Evolutionary conservation across 53 echinoderm and acorn worm genomes (phyloP).

Genomic region (Holothuria scabra): DNA sequence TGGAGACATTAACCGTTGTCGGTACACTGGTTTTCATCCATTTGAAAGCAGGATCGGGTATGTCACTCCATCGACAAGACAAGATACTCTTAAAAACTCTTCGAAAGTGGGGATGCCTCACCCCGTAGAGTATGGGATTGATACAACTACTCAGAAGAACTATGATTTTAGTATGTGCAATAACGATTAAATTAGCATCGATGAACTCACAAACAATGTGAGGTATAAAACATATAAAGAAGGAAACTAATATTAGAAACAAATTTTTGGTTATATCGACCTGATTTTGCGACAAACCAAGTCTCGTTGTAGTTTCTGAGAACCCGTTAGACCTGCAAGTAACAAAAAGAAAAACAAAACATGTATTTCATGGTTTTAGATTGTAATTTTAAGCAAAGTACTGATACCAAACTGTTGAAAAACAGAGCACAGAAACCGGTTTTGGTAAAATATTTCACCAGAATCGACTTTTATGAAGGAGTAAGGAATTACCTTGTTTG

Average conservation of each 20-base stretch:
- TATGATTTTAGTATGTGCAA: conserved; percentile 10
- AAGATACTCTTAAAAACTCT: conserved; percentile 7
- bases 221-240: not conserved
- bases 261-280: conserved; percentile 25
- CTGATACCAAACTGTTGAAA: too few species aligned
- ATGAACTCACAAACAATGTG: conserved; percentile 10
- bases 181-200: not conserved
- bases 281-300: not conserved
- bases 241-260: conserved; percentile 14
- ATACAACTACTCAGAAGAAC: conserved; percentile 19
- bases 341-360: too few species aligned
- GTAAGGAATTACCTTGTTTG: too few species aligned
- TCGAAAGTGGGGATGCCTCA: conserved; percentile 27
- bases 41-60: not conserved
- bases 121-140: conserved; percentile 28
- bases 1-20: too few species aligned
- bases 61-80: not conserved
- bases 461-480: too few species aligned
- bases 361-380: too few species aligned
- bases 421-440: too few species aligned
- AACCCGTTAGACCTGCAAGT: too few species aligned
- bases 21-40: too few species aligned
- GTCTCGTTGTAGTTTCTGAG: too few species aligned
- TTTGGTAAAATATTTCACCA: too few species aligned
- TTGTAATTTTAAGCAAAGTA: too few species aligned